Evolutionary conservation across 2,888 invertebrate species (phyloP), one percentile per base, ranked within the genome.

Genomic region (Tipula lateralis): DNA sequence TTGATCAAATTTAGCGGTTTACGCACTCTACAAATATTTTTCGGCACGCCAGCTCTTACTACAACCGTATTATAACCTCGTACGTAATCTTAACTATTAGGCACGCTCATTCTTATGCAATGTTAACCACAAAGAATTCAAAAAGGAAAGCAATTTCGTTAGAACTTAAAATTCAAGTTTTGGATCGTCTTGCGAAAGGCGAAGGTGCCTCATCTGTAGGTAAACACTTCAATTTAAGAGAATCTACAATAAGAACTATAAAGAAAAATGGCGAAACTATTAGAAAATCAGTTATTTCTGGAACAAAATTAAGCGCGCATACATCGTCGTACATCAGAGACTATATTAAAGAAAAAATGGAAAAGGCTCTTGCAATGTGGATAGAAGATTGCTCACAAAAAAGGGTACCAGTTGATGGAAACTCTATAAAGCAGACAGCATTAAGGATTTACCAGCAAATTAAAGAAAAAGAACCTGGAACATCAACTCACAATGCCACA

Each of bases 391-490:
- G 44, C 32, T 83, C 84, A 82, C 84, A 86, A 86, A 87, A 86
- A 85, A 9, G 84, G 82, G 86, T 86, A 29, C 85, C 87, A n/a
- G n/a, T n/a, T n/a, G n/a, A n/a, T n/a, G n/a, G n/a, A n/a, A n/a
- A 9, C 84, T 87, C 83, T n/a, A n/a, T n/a, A n/a, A n/a, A n/a
- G n/a, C n/a, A 86, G 44, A 84, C 84, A 85, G 86, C 86, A 85
- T 84, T 86, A 84, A 84, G 85, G 7, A 82, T 86, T 80, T 86
- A 86, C 84, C n/a, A n/a, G n/a, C n/a, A n/a, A n/a, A n/a, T n/a
- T n/a, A n/a, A n/a, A n/a, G n/a, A n/a, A n/a, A n/a, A 85, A 86
- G 82, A 85, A 44, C 81, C 85, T 12, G 13, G 39, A 39, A 12
- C 39, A 7, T 0, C 9, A 2, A 39, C 9, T 39, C 1, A 39